phyloP scores from a whole-genome alignment of 1,140 invertebrate species.

The Alviniconcha marisindica region DNA sequence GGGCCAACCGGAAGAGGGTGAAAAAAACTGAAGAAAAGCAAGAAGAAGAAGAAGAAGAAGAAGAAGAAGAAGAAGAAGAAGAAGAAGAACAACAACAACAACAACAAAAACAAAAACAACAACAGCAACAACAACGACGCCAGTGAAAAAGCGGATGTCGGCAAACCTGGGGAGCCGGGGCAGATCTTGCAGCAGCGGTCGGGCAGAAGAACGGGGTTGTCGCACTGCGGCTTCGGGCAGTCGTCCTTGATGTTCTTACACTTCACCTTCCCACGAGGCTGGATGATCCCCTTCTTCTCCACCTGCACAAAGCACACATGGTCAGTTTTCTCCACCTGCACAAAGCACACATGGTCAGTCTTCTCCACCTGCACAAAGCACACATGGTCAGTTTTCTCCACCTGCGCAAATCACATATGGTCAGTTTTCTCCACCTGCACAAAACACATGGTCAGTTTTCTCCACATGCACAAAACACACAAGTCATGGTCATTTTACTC shows the following conservation, averaged over 20 bases:
- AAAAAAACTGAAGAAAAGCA: background rate
- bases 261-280: conserved; percentile 88
- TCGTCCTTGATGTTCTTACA: conserved; percentile 94
- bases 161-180: conserved; percentile 82
- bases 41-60: background rate
- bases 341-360: too few species aligned
- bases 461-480: too few species aligned
- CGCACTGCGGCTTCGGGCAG: conserved; percentile 90
- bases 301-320: conserved; percentile 84
- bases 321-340: too few species aligned
- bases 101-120: background rate
- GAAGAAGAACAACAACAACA: background rate
- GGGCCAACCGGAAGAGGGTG: background rate
- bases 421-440: too few species aligned
- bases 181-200: conserved; percentile 94
- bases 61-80: background rate
- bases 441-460: too few species aligned
- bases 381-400: too few species aligned
- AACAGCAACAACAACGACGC: conserved; percentile 8
- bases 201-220: conserved; percentile 88
- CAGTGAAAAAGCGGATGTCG: too few species aligned
- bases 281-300: conserved; percentile 86
- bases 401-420: too few species aligned
- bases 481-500: too few species aligned
- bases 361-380: too few species aligned